phyloP scores from a whole-genome alignment of 2,113 vertebrate genomes.

The Passerina amoena region DNA sequence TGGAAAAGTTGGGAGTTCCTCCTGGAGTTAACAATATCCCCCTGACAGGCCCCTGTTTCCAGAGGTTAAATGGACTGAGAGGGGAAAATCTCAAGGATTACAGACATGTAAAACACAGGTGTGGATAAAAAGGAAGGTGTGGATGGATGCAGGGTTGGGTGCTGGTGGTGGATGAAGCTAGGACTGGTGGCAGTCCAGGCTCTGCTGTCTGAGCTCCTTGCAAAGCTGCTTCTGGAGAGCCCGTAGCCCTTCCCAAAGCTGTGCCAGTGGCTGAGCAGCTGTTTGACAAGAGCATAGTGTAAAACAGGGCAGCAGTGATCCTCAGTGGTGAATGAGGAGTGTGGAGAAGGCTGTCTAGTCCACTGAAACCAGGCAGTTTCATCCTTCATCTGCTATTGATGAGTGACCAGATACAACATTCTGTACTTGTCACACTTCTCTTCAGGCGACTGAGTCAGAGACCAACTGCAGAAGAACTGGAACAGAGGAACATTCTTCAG shows the following conservation, averaged over 20 bases:
- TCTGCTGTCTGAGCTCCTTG: background rate
- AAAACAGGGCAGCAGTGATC: background rate
- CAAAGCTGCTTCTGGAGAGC: background rate
- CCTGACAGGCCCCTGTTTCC: background rate
- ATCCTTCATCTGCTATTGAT: background rate
- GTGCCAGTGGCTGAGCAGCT: background rate
- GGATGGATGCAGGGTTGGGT: background rate
- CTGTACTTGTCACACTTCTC: background rate
- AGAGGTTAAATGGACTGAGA: background rate
- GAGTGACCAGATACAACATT: background rate
- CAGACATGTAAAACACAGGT: background rate
- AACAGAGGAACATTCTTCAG: slow-evolving; percentile 97
- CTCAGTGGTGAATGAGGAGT: background rate
- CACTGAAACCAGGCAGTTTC: background rate
- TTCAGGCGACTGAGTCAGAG: slow-evolving; percentile 93
- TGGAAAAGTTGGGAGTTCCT: background rate
- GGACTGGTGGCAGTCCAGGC: background rate
- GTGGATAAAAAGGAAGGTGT: background rate
- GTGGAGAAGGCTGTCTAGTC: background rate
- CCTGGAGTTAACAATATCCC: background rate
- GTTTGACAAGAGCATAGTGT: background rate
- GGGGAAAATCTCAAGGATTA: background rate
- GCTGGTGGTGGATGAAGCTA: background rate
- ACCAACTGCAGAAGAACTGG: slow-evolving; percentile 92
- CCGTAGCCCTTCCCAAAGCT: accelerated